Conservation (phyloP, 2,113 vertebrate species). For the Hucho hucho region DNA sequence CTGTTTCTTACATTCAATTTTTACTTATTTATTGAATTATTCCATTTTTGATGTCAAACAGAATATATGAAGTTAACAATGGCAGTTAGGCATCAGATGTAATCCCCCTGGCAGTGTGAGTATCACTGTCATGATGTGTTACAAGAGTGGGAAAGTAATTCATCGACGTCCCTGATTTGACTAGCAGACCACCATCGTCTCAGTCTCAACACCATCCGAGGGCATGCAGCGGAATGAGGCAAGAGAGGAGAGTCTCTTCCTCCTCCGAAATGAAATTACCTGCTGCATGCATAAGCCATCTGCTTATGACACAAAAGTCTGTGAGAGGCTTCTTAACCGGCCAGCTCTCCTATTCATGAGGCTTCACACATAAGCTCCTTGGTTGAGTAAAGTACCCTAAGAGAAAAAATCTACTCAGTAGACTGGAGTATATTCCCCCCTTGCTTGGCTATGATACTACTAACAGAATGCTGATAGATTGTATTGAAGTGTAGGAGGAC, state of each 20-base stretch:
- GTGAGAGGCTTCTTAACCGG: slow-evolving; percentile 22
- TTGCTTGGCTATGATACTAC: too few relatives aligned
- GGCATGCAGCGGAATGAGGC: background rate
- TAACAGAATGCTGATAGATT: too few relatives aligned
- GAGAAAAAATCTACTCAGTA: background rate
- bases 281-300: slow-evolving; percentile 18
- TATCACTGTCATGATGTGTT: slow-evolving; percentile 17
- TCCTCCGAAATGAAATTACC: slow-evolving; percentile 40
- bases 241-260: background rate
- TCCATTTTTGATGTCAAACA: slow-evolving; percentile 42
- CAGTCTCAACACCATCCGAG: slow-evolving; percentile 10
- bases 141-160: slow-evolving; percentile 38
- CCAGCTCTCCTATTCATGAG: slow-evolving; percentile 18
- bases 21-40: background rate
- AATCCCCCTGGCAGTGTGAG: slow-evolving; percentile 31
- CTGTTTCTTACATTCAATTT: background rate
- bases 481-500: too few relatives aligned
- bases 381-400: background rate
- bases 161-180: slow-evolving; percentile 42
- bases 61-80: background rate
- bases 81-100: slow-evolving; percentile 35
- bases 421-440: background rate
- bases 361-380: background rate
- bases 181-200: slow-evolving; percentile 15
- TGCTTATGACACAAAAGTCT: slow-evolving; percentile 28